Base-by-base conservation (phyloP, 2,888 invertebrate genomes). In the Antitype chi region DNA sequence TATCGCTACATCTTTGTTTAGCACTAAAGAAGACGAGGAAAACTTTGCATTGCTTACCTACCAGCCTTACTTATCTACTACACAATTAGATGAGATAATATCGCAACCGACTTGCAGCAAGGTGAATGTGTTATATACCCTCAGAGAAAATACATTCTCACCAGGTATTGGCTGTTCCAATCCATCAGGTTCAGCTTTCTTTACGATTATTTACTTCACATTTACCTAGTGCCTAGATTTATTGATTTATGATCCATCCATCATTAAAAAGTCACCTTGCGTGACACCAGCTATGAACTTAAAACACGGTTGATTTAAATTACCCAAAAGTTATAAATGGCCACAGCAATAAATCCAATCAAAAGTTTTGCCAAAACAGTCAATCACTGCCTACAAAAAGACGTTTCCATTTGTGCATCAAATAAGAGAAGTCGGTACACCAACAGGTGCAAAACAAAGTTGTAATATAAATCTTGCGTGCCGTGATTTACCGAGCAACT, bases 391-490 rank as follows among this genome's bases (percentile, higher is more conserved):
- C 52, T 38, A n/a, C 15, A 55, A 62, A 72, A 84, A 52, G n/a
- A 71, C 62, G 67, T 66, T 62, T 64, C 60, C 64, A 75, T 74
- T 83, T 72, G 74, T 68, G 85, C 74, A 78, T 68, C 80, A 80
- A 81, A 76, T 83, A 71, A 72, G 70, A 82, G 69, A 67, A 59
- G 59, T 68, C 68, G 68, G 60, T 72, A 66, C 59, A 72, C 83
- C 87, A 89, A 88, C 89, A 88, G 87, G 87, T 88, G 89, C 87
- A 84, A 38, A 85, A 89, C 85, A 86, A 89, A 89, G 76, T 88
- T 89, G 76, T 72, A 43, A 73, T 78, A 88, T 88, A 88, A 88
- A 88, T 88, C 87, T 89, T 74, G 57, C 43, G 66, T 47, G 43
- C 38, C 71, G 81, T 88, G 87, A 88, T 89, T 88, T 88, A 88